phyloP scores from a whole-genome alignment of 2,113 vertebrate genomes.

The Aleadryas rufinucha region DNA sequence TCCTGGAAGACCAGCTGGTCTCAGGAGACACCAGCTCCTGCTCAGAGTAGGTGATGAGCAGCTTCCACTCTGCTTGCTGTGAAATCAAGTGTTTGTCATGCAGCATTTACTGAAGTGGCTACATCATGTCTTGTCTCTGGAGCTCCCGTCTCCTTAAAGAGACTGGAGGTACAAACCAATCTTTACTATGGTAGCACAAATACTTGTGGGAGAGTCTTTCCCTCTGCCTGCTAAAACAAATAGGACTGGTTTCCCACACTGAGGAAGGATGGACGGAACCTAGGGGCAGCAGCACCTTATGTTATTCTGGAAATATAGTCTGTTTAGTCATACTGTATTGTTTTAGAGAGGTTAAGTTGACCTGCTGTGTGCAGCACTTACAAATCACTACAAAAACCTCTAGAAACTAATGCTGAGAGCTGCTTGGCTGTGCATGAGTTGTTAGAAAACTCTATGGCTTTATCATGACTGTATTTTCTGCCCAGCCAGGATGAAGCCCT shows the following conservation, averaged over 20 bases:
- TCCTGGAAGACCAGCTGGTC: background rate
- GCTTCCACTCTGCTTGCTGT: background rate
- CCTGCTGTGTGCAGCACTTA: background rate
- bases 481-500: background rate
- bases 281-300: background rate
- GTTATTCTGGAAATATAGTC: background rate
- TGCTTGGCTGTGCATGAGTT: background rate
- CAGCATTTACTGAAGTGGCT: background rate
- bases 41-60: background rate
- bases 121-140: background rate
- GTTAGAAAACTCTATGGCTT: background rate
- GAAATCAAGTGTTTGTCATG: background rate
- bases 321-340: background rate
- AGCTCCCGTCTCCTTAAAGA: background rate
- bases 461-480: background rate
- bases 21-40: background rate
- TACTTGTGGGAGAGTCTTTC: background rate
- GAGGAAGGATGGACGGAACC: background rate
- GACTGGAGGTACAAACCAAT: background rate
- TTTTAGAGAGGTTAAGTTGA: background rate
- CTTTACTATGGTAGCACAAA: background rate
- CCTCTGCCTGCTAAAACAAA: background rate
- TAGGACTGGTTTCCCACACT: background rate
- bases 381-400: background rate
- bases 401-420: background rate